Percentiles rank a stretch among this genome's conserved stretches.
Evolutionary conservation across 2,797 vertebrate genomes (phyloP).

Genomic region (Platyrinchus mystaceus): DNA sequence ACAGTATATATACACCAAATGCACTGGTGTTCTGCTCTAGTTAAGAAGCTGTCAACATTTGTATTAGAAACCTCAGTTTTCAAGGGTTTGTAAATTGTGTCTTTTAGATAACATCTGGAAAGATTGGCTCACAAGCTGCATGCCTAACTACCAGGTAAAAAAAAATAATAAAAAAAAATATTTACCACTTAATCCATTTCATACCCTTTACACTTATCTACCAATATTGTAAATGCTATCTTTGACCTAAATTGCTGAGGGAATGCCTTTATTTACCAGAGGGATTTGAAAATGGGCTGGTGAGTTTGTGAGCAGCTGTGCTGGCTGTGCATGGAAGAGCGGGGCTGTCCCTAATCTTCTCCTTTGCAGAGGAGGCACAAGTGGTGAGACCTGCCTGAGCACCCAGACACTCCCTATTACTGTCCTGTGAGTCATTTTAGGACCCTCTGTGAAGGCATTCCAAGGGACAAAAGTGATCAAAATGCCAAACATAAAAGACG

Average conservation of each 20-base stretch:
- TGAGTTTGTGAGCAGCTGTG: fast-evolving
- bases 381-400: neutral
- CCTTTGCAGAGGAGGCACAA: neutral
- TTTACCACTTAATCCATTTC: neutral
- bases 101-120: conserved; percentile 67
- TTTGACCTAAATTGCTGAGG: neutral
- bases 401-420: neutral
- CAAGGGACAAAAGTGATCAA: neutral
- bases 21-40: conserved; percentile 61
- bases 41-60: conserved; percentile 69
- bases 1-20: conserved; percentile 49
- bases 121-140: neutral
- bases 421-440: neutral
- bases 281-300: neutral
- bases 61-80: conserved; percentile 53
- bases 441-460: neutral
- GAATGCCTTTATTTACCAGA: neutral
- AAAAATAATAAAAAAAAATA: neutral
- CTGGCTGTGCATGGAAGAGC: neutral
- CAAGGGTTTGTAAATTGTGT: conserved; percentile 60
- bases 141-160: neutral
- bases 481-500: neutral
- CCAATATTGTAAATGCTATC: neutral
- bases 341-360: neutral
- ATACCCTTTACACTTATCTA: neutral